Conservation (phyloP, 2,888 invertebrate species). For the Ochlodes sylvanus region DNA sequence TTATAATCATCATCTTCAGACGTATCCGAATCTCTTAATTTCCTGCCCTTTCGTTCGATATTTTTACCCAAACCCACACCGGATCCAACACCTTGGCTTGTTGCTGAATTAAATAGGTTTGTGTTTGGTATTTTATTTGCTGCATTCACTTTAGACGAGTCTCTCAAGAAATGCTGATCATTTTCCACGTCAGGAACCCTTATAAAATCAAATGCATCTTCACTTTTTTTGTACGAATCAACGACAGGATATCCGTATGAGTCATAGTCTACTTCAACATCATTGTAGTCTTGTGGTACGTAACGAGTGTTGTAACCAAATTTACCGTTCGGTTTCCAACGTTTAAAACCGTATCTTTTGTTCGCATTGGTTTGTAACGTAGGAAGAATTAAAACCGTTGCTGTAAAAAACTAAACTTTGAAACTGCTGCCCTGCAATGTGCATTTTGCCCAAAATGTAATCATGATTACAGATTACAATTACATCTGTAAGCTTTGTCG, state of each 20-base stretch:
- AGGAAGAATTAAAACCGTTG: background rate
- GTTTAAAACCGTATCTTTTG: background rate
- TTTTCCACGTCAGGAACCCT: too few species aligned
- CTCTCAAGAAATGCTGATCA: too few species aligned
- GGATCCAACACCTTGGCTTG: background rate
- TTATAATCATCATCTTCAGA: background rate
- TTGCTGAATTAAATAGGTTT: background rate
- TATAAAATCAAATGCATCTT: too few species aligned
- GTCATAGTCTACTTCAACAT: background rate
- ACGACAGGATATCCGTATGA: background rate
- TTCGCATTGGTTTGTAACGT: background rate
- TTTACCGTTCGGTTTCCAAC: background rate
- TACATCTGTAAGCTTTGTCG: too few species aligned
- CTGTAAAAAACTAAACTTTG: background rate
- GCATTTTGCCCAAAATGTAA: too few species aligned
- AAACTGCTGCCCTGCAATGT: too few species aligned
- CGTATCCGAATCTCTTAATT: background rate
- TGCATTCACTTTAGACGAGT: too few species aligned
- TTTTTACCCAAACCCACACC: background rate
- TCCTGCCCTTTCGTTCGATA: background rate
- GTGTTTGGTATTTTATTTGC: background rate
- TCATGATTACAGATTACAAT: too few species aligned
- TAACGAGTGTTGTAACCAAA: background rate
- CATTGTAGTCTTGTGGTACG: background rate
- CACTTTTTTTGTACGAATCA: background rate